A percentile compares a stretch with the other conserved stretches of the same genome.
Conservation (phyloP, 2,797 vertebrate species). For the Sebastes itinus region DNA sequence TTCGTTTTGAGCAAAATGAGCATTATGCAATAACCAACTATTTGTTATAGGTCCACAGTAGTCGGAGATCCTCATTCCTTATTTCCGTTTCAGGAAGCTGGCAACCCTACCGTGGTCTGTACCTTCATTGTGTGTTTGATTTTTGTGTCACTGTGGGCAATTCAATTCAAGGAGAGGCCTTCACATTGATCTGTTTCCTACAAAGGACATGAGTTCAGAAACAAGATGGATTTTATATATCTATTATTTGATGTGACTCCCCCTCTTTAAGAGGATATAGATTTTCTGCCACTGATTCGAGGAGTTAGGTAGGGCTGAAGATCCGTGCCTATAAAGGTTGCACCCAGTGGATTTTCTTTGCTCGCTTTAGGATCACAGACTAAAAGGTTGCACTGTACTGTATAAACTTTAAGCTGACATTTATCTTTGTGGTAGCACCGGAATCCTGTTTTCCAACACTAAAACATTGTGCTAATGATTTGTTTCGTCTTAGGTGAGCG, state of each 20-base stretch:
- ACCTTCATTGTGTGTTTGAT: conserved; percentile 24
- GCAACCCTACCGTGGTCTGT: background rate
- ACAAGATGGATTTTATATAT: conserved; percentile 85
- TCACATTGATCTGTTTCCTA: conserved; percentile 77
- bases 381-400: conserved; percentile 58
- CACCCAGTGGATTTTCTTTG: conserved; percentile 69
- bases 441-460: conserved; percentile 38
- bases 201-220: conserved; percentile 79
- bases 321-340: conserved; percentile 62
- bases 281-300: conserved; percentile 82
- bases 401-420: conserved; percentile 68
- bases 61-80: rapidly evolving
- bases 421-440: conserved; percentile 38
- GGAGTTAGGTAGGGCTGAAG: conserved; percentile 55
- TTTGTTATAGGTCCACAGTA: too few relatives aligned
- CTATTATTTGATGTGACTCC: conserved; percentile 83
- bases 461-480: conserved; percentile 36
- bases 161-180: conserved; percentile 69
- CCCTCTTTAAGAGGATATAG: conserved; percentile 80
- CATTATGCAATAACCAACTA: too few relatives aligned
- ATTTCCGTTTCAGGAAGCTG: too few relatives aligned
- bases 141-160: conserved; percentile 71
- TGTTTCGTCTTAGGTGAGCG: conserved; percentile 16
- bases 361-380: conserved; percentile 48
- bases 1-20: too few relatives aligned